Base-by-base conservation (phyloP, 1,140 invertebrate genomes). In the Ruditapes philippinarum region DNA sequence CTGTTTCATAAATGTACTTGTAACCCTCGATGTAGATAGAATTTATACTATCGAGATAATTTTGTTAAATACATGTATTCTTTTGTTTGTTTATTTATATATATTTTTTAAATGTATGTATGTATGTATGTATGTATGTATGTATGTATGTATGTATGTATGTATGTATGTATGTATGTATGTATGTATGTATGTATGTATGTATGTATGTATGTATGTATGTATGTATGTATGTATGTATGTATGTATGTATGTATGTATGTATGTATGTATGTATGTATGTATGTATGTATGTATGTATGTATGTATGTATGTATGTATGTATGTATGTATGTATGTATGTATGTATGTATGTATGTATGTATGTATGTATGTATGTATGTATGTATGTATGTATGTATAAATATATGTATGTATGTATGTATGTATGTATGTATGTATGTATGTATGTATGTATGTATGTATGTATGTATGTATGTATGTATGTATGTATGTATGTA, bases 211-310 rank as follows among this genome's bases (percentile, higher is more conserved):
- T 80, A 80, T 54, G 76, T 80, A 80, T 80, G 28, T 57, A 80
- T 54, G 51, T 57, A 60, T 80, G 42, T 54, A 54, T 80, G 42
- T 51, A 51, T 80, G 49, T 5, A 54, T 80, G 9, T 5, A 54
- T 54, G 11, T 51, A 80, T 80, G 78, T 80, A 80, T 80, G 70
- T 74, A 90, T 92, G 89, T 92, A 90, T 92, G 84, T 92, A 88
- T 92, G 89, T 92, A 88, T 92, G 91, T 92, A 88, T 92, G 89
- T 92, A 88, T 92, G 89, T 92, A 89, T 92, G 89, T 78, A 90
- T 90, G 89, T 90, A 90, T 90, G 83, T 88, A 88, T 88, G 90
- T 81, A 88, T 90, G 83, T 88, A 91, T 91, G 89, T 74, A 91
- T 88, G 83, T 80, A 90, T 90, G 88, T 87, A 90, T 90, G 89